A percentile compares a stretch with the other conserved stretches of the same genome.
Evolutionary conservation across 2,113 vertebrate genomes (phyloP).

Genomic region (Sialia sialis): DNA sequence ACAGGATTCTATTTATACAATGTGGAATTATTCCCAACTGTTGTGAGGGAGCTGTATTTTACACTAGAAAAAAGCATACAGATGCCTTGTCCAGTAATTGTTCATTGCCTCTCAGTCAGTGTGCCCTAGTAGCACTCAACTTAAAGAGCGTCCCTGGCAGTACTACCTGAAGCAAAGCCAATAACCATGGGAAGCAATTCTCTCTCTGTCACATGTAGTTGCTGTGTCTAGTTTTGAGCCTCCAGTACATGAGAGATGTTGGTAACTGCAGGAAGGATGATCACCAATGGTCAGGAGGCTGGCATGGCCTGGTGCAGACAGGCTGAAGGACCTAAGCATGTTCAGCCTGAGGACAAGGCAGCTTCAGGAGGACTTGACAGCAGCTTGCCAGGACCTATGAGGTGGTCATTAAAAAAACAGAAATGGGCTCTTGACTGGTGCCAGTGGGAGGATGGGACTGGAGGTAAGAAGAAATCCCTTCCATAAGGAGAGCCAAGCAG

Average conservation of each 20-base stretch:
- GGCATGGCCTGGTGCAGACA: neutral
- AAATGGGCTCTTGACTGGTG: neutral
- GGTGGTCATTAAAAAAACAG: neutral
- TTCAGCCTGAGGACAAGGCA: neutral
- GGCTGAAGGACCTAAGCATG: neutral
- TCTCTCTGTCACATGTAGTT: neutral
- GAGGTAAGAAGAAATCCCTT: neutral
- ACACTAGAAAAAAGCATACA: neutral
- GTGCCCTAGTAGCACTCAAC: neutral
- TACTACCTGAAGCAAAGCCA: neutral
- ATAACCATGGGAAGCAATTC: neutral
- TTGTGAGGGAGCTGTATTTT: neutral
- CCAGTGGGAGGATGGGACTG: neutral
- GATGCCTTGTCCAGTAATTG: neutral
- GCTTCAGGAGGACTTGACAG: neutral
- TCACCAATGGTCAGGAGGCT: neutral
- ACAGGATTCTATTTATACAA: neutral
- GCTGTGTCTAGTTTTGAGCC: neutral
- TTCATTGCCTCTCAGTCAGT: neutral
- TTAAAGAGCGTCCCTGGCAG: neutral
- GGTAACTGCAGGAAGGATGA: neutral
- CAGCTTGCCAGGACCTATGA: neutral
- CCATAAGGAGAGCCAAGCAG: neutral
- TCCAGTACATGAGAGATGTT: neutral
- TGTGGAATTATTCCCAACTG: neutral